A percentile compares a stretch with the other conserved stretches of the same genome.
Conservation (phyloP, 53 echinoderm and acorn worm genomes). For the Arbacia lixula region DNA sequence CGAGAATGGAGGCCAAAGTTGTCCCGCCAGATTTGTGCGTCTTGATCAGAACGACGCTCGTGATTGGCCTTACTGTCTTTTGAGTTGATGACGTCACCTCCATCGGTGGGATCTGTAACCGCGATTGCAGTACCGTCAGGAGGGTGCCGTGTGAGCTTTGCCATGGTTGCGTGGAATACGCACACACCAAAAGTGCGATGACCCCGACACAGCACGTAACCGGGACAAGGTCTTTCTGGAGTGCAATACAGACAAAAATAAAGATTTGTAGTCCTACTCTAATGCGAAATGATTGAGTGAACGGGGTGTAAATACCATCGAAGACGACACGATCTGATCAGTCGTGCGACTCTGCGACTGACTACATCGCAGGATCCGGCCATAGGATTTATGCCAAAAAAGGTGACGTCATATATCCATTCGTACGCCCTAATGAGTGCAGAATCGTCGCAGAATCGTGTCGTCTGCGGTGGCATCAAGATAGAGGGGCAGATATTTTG, state of each 20-base stretch:
- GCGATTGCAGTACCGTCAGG: background rate
- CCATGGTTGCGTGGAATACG: background rate
- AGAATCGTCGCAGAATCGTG: too few relatives aligned
- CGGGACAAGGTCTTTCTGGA: constrained; percentile 11
- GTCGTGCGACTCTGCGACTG: too few relatives aligned
- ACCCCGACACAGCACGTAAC: background rate
- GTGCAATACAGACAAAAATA: background rate
- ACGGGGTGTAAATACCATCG: too few relatives aligned
- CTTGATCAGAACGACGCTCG: constrained; percentile 52
- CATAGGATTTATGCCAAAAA: too few relatives aligned
- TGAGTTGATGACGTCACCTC: background rate
- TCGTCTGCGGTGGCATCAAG: too few relatives aligned
- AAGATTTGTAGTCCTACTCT: too few relatives aligned
- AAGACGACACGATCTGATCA: too few relatives aligned
- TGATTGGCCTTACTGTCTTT: constrained; percentile 33
- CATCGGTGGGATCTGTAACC: background rate
- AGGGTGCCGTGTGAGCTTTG: background rate
- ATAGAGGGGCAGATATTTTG: too few relatives aligned
- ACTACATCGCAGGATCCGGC: too few relatives aligned
- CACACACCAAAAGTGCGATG: constrained; percentile 21
- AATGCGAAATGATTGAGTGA: too few relatives aligned
- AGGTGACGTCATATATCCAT: too few relatives aligned
- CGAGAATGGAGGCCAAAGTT: constrained; percentile 58
- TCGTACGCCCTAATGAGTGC: too few relatives aligned
- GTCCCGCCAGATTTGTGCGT: constrained; percentile 74